Evolutionary conservation across 30 jellyfish, hydroid and myxozoan species (phyloP), one percentile per base, ranked within the genome.

Genomic region (Sanderia malayensis): DNA sequence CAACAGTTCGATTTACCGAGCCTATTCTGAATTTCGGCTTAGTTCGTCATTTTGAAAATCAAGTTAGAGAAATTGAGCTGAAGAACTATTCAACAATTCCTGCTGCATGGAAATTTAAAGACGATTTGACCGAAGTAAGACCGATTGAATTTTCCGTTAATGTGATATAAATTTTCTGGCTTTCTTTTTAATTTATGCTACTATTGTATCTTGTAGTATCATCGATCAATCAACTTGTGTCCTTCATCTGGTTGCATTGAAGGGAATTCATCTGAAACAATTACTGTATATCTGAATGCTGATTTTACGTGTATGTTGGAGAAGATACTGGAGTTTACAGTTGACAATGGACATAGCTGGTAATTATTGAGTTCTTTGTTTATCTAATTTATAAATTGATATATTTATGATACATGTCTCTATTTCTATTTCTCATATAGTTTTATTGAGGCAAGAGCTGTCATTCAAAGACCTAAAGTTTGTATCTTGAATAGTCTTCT

Each of bases 391-490:
- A n/a, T n/a, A n/a, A n/a, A n/a, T n/a, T n/a, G n/a, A n/a, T n/a
- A n/a, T n/a, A n/a, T n/a, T n/a, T n/a, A n/a, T n/a, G n/a, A n/a
- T n/a, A n/a, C n/a, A n/a, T n/a, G n/a, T n/a, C n/a, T n/a, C n/a
- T 10, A 1, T 23, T 10, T 6, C 67, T 18, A 15, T 15, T 24
- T 60, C 17, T 27, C 37, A 67, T 55, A 9, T 46, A 90, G 97
- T 41, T 83, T 20, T 62, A 83, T 82, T 26, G 94, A 85, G 61
- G 58, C 90, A 7, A 74, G 82, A 33, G 97, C 94, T n/a, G 80
- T 83, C 2, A 80, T 83, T 34, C 92, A 90, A 64, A 84, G 94
- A 32, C 95, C 97, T 0, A 49, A 71, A 29, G 89, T 73, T 26
- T 65, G 87, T 22, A 45, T 83, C 17, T 67, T 72, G 18, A 26